These are phyloP conservation scores for Hyles euphorbiae DNA, from an alignment of 1,140 invertebrate genomes.

Conservation along the genomic window DNA sequence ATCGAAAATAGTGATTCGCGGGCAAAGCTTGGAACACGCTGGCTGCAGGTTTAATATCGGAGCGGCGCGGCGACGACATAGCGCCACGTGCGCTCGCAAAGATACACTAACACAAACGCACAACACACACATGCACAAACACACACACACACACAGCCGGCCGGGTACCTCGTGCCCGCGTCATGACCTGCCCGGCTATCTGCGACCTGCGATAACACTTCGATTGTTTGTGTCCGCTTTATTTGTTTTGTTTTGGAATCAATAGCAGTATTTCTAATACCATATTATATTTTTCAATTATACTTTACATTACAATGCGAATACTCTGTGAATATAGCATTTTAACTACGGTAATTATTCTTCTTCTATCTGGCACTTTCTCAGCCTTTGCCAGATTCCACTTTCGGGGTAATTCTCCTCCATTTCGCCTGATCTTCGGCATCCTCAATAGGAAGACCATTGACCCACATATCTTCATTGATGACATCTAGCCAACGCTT, in stretches of 20 bases:
- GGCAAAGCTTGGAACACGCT: slow-evolving; percentile 34
- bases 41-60: slow-evolving; percentile 62
- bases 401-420: too few relatives aligned
- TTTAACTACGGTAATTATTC: too few relatives aligned
- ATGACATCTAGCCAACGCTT: too few relatives aligned
- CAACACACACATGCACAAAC: slow-evolving; percentile 10
- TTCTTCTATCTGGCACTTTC: too few relatives aligned
- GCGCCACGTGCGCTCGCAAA: slow-evolving; percentile 58
- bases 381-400: too few relatives aligned
- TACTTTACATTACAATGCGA: too few relatives aligned
- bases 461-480: too few relatives aligned
- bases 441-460: too few relatives aligned
- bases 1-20: too few relatives aligned
- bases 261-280: background rate
- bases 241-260: background rate
- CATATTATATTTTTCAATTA: too few relatives aligned
- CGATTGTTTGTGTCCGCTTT: background rate
- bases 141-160: slow-evolving; percentile 13
- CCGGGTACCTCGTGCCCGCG: slow-evolving; percentile 24
- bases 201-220: slow-evolving; percentile 11
- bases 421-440: too few relatives aligned
- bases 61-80: slow-evolving; percentile 60
- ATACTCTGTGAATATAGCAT: too few relatives aligned
- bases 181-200: slow-evolving; percentile 31
- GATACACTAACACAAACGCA: slow-evolving; percentile 49